phyloP scores from a whole-genome alignment of 2,113 vertebrate genomes.

The Cebidichthys violaceus region DNA sequence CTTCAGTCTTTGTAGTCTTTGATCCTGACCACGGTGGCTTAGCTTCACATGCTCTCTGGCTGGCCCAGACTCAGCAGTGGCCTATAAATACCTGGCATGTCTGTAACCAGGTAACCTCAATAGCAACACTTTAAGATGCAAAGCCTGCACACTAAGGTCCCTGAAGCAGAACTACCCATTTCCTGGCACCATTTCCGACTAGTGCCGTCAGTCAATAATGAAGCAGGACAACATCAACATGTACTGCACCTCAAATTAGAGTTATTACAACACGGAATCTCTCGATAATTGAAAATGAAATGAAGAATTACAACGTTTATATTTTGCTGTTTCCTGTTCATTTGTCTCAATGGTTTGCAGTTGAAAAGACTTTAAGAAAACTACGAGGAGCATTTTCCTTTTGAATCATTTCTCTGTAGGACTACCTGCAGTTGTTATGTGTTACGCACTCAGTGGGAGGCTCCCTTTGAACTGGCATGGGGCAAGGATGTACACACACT shows the following conservation, averaged over 20 bases:
- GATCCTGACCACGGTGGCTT: conserved; percentile 65
- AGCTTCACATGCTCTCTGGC: conserved; percentile 40
- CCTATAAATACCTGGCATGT: conserved; percentile 58
- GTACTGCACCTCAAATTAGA: not conserved
- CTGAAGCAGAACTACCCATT: not conserved
- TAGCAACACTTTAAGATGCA: not conserved
- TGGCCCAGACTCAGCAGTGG: conserved; percentile 51
- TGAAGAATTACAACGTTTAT: not conserved
- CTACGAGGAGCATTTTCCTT: conserved; percentile 1
- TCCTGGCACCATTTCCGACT: not conserved
- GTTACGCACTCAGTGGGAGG: conserved; percentile 37
- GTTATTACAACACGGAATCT: not conserved
- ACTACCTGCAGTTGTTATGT: conserved; percentile 44
- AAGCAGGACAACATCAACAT: not conserved
- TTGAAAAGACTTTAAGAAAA: not conserved
- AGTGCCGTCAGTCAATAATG: not conserved
- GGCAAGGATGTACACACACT: conserved; percentile 12
- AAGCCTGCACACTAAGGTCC: not conserved
- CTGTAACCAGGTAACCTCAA: conserved; percentile 53
- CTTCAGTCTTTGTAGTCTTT: conserved; percentile 61
- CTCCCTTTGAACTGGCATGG: conserved; percentile 55
- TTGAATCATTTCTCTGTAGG: not conserved
- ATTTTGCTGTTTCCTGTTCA: not conserved
- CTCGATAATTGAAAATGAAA: not conserved
- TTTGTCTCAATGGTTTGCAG: not conserved